A percentile compares a stretch with the other conserved stretches of the same genome.
Evolutionary conservation across 2,888 invertebrate species (phyloP).

Genomic region (Drosophila sordidula): DNA sequence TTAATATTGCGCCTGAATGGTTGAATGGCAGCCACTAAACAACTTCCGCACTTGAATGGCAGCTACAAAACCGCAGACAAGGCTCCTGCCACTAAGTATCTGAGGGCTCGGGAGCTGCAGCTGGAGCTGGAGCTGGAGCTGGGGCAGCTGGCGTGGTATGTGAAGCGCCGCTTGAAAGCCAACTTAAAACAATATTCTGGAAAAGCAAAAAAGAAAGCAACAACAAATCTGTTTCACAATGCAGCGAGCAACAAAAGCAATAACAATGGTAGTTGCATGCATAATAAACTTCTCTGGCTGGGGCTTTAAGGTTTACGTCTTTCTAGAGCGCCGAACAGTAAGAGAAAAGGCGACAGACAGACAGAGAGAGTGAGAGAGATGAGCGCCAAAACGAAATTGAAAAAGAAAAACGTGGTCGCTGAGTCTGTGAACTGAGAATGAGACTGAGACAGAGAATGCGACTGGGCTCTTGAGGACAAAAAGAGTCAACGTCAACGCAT

Average conservation of each 20-base stretch:
- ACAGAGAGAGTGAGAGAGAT: slow-evolving; percentile 1
- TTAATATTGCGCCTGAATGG: slow-evolving; percentile 62
- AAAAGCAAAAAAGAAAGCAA: slow-evolving; percentile 18
- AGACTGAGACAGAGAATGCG: slow-evolving; percentile 20
- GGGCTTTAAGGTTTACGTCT: slow-evolving; percentile 35
- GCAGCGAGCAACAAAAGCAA: slow-evolving; percentile 42
- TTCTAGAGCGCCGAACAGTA: neutral
- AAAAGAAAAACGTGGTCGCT: slow-evolving; percentile 3
- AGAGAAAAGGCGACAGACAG: slow-evolving; percentile 1
- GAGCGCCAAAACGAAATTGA: slow-evolving; percentile 29
- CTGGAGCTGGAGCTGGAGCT: slow-evolving; percentile 4
- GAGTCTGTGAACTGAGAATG: slow-evolving; percentile 15
- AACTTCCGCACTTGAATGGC: slow-evolving; percentile 70
- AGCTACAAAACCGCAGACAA: slow-evolving; percentile 56
- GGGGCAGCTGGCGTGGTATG: slow-evolving; percentile 16
- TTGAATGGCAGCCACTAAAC: slow-evolving; percentile 59
- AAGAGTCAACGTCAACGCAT: slow-evolving; percentile 67
- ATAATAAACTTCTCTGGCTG: slow-evolving; percentile 63
- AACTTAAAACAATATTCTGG: slow-evolving; percentile 64
- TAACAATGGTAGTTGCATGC: slow-evolving; percentile 62
- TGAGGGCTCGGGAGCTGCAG: neutral
- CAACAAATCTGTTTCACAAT: slow-evolving; percentile 47
- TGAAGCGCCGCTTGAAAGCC: slow-evolving; percentile 58
- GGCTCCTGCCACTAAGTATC: slow-evolving; percentile 21
- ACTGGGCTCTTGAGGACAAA: slow-evolving; percentile 59